Base-by-base conservation (phyloP, 2,113 vertebrate genomes). In the Centropristis striata region DNA sequence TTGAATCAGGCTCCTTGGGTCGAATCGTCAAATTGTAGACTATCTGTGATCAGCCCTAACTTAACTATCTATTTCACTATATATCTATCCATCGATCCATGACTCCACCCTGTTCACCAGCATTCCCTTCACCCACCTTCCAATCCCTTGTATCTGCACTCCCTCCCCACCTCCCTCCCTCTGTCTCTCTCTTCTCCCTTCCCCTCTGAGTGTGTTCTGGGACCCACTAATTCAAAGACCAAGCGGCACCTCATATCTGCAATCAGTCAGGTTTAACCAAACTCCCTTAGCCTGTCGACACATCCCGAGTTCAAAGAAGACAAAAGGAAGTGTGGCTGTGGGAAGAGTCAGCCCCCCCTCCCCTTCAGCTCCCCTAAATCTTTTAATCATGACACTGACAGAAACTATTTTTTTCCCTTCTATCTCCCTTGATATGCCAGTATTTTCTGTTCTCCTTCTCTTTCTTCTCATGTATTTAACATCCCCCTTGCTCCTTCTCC, bases 351-450 rank as follows among this genome's bases (percentile, higher is more conserved):
- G 4, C 63, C 60, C 63, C 59, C 64, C 70, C 67, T 66, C 63
- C 57, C 60, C 73, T 74, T 65, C 77, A 71, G 25, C 80, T 87
- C 69, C 72, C 70, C 88, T 88, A 70, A 87, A 92, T 91, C 89
- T 92, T 94, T 91, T 93, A 92, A 94, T 93, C 90, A 91, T 83
- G 85, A 86, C 89, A 85, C 84, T 77, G 88, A 85, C 86, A 79
- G 81, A 81, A 83, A 87, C 65, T 55, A 44, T 79, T 83, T 71
- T 73, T 73, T 71, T 36, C 11, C 42, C 27, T 61, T 78, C 73
- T 41, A 36, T 72, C 84, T 84, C 81, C 81, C 88, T 75, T 86
- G 86, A 83, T 87, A 81, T 83, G 41, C 50, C 68, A 32, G 42
- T 63, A 72, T 86, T 85, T 77, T 80, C 67, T 66, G 32, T 66